These are phyloP conservation scores for Pachliopta kotzebuea DNA, from an alignment of 2,888 invertebrate species.

Conservation along the genomic window DNA sequence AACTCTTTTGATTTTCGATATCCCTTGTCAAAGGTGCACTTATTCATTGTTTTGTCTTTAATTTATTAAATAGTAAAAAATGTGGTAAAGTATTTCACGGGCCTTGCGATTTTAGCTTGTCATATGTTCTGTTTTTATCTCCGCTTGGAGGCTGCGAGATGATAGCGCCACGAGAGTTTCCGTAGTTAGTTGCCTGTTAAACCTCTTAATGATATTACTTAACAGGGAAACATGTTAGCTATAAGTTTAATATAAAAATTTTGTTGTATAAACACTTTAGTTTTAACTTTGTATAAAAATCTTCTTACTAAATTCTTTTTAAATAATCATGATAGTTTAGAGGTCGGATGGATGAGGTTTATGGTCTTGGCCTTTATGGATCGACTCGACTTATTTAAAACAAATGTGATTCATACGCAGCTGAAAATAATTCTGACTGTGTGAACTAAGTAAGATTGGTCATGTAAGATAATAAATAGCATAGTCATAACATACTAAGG, in stretches of 20 bases:
- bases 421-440: background rate
- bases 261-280: background rate
- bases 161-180: background rate
- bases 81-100: background rate
- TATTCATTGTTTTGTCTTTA: background rate
- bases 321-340: too few relatives aligned
- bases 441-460: too few relatives aligned
- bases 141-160: background rate
- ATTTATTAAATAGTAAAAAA: background rate
- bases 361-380: background rate
- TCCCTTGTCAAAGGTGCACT: too few relatives aligned
- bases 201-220: constrained; percentile 7
- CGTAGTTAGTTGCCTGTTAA: constrained; percentile 2
- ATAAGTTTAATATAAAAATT: background rate
- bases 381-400: background rate
- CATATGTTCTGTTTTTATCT: constrained; percentile 5
- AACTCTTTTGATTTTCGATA: too few relatives aligned
- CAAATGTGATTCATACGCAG: background rate
- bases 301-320: too few relatives aligned
- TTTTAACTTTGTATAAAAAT: background rate
- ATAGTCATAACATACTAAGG: too few relatives aligned
- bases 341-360: background rate
- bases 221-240: constrained; percentile 4
- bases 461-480: too few relatives aligned
- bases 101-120: background rate